A percentile compares a stretch with the other conserved stretches of the same genome.
Evolutionary conservation across 2,113 vertebrate genomes (phyloP).

Genomic region (Pituophis catenifer): DNA sequence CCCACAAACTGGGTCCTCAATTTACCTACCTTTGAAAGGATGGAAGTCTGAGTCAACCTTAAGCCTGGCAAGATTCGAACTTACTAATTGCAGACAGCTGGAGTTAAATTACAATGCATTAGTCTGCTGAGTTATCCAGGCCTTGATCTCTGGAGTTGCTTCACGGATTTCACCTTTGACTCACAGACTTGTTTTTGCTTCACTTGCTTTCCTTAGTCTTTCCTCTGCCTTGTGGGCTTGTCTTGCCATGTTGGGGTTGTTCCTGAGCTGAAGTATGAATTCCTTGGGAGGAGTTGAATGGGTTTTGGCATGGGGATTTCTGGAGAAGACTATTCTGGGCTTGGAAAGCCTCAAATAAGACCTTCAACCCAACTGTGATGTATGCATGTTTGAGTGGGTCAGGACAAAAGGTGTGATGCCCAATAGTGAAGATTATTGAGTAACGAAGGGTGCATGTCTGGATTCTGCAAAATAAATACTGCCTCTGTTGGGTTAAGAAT

Average conservation of each 20-base stretch:
- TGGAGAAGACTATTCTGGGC: neutral
- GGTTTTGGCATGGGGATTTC: neutral
- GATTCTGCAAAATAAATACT: neutral
- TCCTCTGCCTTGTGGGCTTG: neutral
- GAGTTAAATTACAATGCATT: too few relatives aligned
- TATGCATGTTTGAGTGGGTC: neutral
- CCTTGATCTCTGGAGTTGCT: too few relatives aligned
- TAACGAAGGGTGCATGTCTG: neutral
- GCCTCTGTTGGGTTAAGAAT: neutral
- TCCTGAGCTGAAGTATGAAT: neutral
- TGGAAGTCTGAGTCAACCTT: too few relatives aligned
- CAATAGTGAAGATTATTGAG: too few relatives aligned
- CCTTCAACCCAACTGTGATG: neutral
- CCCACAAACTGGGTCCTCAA: too few relatives aligned
- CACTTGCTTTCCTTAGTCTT: neutral
- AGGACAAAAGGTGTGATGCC: neutral
- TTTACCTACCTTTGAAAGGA: too few relatives aligned
- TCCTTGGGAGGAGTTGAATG: neutral
- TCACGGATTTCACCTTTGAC: too few relatives aligned
- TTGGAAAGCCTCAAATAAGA: neutral
- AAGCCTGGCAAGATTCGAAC: too few relatives aligned
- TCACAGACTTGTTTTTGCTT: neutral
- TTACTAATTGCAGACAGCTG: too few relatives aligned
- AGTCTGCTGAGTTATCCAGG: too few relatives aligned
- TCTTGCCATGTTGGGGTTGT: neutral